Conservation (phyloP, 1,140 invertebrate species). For the Apis dorsata region DNA sequence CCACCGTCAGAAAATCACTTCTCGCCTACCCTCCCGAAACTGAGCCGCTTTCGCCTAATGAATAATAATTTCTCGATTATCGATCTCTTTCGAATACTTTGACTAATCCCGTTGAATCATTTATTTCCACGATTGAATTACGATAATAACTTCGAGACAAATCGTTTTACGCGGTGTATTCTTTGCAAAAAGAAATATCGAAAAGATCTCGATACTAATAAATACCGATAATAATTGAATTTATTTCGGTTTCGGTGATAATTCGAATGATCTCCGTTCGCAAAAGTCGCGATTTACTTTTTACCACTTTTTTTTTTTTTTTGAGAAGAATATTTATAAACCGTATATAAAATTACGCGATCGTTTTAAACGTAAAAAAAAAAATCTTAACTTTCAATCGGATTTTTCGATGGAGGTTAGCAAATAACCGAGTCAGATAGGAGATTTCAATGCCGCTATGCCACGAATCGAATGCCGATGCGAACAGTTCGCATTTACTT, state of each 20-base stretch:
- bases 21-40: background rate
- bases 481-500: conserved; percentile 16
- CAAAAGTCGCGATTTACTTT: no score
- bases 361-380: background rate
- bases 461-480: conserved; percentile 67
- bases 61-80: background rate
- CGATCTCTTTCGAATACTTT: no score
- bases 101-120: background rate
- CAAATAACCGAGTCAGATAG: conserved; percentile 48
- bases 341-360: background rate
- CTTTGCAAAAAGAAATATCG: no score
- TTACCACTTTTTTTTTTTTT: no score
- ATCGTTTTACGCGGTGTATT: background rate
- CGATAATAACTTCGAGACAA: no score
- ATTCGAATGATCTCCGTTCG: no score
- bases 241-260: no score
- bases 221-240: no score
- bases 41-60: background rate
- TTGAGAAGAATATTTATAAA: no score
- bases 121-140: background rate
- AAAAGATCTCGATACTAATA: no score
- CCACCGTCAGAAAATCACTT: conserved; percentile 59
- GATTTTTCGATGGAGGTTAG: background rate
- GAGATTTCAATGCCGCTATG: conserved; percentile 74
- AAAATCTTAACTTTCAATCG: background rate